Base-by-base conservation (phyloP, 1,140 invertebrate species). In the Steinernema khuongi region DNA sequence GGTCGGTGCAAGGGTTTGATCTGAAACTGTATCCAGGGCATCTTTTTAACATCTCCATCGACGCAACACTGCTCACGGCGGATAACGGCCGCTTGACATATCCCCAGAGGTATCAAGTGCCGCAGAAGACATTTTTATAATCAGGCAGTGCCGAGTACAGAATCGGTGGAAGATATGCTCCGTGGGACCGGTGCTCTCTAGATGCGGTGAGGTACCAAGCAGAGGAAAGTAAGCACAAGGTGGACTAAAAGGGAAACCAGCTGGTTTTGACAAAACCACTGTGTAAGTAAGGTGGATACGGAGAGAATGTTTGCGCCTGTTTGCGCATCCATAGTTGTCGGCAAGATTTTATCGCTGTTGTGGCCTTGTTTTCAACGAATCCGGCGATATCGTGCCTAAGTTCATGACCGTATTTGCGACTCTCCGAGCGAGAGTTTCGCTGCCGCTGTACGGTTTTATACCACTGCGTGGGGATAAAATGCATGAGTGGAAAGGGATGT, bases 351-450 rank as follows among this genome's bases (percentile, higher is more conserved):
- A 60, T 60, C 50, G 50, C 4, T 22, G 22, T 11, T 60, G 50
- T 60, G 50, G 50, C 50, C 50, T 60, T 60, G 50, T 60, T 60
- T 60, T 60, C 11, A 60, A 26, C 4, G 50, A 60, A 60, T 60
- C 50, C 50, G 50, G 50, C 50, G 50, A 60, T 22, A 60, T 60
- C 14, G 26, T 60, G 50, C 50, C 14, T 60, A 60, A 60, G 50
- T 60, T 60, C 50, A 60, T 60, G 50, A 60, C 50, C 50, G 50
- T 60, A 60, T 60, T 60, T 60, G 50, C 22, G 50, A 60, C 50
- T 60, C 50, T 14, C 14, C 11, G 22, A 60, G 19, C n/a, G 50
- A 60, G 26, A 60, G 50, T 60, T 60, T 22, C 50, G 50, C 22
- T 22, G 19, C 7, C 36, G 36, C n/a, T 11, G n/a, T 41, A 22